Conservation (phyloP, 2,888 invertebrate genomes). For the Ochropleura plecta region DNA sequence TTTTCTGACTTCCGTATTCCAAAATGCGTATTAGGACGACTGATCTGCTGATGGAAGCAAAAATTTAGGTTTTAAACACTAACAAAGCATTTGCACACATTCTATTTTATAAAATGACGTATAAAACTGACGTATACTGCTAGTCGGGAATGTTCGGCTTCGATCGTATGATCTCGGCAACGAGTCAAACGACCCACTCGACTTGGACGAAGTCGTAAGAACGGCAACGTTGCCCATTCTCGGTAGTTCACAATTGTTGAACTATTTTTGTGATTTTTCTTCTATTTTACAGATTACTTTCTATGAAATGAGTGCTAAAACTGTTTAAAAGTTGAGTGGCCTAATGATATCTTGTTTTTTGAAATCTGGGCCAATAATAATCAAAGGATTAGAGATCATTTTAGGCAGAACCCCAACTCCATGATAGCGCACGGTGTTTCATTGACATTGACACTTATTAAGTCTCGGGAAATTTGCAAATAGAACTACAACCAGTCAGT, state of each 20-base stretch:
- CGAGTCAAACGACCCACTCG: conserved; percentile 77
- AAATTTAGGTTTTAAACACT: conserved; percentile 20
- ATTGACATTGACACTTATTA: conserved; percentile 31
- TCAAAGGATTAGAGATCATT: not conserved
- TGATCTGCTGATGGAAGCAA: not conserved
- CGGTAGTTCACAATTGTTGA: conserved; percentile 46
- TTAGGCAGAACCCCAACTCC: conserved; percentile 34
- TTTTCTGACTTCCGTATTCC: not conserved
- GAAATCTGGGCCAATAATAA: conserved; percentile 14
- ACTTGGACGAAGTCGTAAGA: conserved; percentile 73
- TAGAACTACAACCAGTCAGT: not conserved
- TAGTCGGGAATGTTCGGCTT: conserved; percentile 73
- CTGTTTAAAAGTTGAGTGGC: not conserved
- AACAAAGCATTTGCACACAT: conserved; percentile 50
- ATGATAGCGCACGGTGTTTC: not conserved
- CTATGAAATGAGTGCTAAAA: not conserved
- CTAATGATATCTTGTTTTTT: not conserved
- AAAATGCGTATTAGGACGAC: conserved; percentile 6
- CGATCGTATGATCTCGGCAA: conserved; percentile 72
- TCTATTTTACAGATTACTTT: conserved; percentile 20
- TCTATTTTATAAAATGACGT: conserved; percentile 71
- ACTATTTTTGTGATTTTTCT: conserved; percentile 59
- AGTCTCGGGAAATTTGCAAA: not conserved
- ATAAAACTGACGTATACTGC: conserved; percentile 72
- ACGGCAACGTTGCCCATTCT: conserved; percentile 85